Base-by-base conservation (phyloP, 2,797 vertebrate species). In the Simalia tracyae region DNA sequence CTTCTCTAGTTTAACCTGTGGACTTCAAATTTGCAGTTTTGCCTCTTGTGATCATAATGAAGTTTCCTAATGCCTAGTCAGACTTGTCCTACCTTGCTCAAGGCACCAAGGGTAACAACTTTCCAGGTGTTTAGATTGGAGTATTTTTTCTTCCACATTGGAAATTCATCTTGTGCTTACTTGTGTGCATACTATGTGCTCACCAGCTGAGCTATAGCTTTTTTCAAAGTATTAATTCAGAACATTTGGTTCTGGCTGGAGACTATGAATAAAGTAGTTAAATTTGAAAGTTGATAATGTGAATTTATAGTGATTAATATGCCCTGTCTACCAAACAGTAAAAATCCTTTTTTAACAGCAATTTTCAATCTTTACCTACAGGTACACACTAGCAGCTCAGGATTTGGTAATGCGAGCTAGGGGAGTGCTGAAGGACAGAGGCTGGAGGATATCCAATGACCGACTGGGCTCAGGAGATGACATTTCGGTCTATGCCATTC, bases 401-500 rank as follows among this genome's bases (percentile, higher is more conserved):
- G 99, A 99, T 97, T 98, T 99, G 94, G 98, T 99, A 93, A 99
- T 99, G 99, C 98, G 98, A 91, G 99, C 99, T 1, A 97, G 99
- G 0, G 99, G 99, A 0, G 98, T 99, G 89, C 98, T 99, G 96
- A 99, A 98, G 96, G 99, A 99, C 95, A 97, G 98, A 95, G 99
- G 99, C 96, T 99, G 99, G 99, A 98, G 99, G 95, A 99, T 99
- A 96, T 98, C 98, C 61, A 98, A 98, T 17, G 99, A 99, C 97
- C 97, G 98, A 94, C 97, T 99, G 95, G 99, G 99, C 88, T 99
- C 99, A 0, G 99, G 99, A 95, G 99, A 99, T 0, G 99, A 99
- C 98, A 99, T 99, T 96, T 99, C 99, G 0, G 99, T 99, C 96
- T 99, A 98, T 90, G 98, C 99, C 97, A 99, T 99, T 95, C 99